Evolutionary conservation across 2,888 invertebrate genomes (phyloP), one percentile per base, ranked within the genome.

Genomic region (Trachelus iudaicus): DNA sequence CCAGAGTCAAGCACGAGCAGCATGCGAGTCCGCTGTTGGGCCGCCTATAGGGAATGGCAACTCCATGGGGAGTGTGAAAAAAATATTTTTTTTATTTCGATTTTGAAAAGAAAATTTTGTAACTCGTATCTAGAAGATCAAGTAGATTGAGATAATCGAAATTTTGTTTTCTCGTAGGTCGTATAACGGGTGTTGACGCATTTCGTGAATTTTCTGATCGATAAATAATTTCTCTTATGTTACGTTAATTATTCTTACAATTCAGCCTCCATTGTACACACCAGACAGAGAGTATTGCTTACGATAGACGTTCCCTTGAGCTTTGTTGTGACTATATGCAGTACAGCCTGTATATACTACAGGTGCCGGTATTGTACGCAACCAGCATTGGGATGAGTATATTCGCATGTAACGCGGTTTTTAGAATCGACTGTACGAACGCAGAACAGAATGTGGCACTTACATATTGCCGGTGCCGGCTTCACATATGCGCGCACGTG

Each of bases 371-470:
- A 56, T 56, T 56, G 56, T 56, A 9, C 56, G 23, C 56, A 56
- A 23, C 56, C 23, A 23, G 56, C 56, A 56, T 56, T 23, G 56
- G 56, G 56, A 56, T 56, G 56, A 23, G 56, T 56, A 56, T 6
- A 56, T 56, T 56, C 56, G 56, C 56, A 56, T 56, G 56, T 71
- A 31, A 34, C 71, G 56, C 23, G 73, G 75, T 83, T 89, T 89
- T 87, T 87, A 79, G 84, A 78, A 82, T 82, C 79, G 89, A 89
- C 87, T 89, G 89, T 89, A 89, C 88, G 84, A 80, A 34, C 71
- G 81, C 81, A 81, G 84, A 88, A 85, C 89, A 88, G 87, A 89
- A 90, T 87, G 89, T 85, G 87, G 86, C 86, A 87, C 87, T 89
- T 89, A 87, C 87, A 88, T 89, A 89, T 90, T 88, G 88, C 88